A percentile compares a stretch with the other conserved stretches of the same genome.
Conservation (phyloP, 2,888 invertebrate species). For the Eucera pruinosa region DNA sequence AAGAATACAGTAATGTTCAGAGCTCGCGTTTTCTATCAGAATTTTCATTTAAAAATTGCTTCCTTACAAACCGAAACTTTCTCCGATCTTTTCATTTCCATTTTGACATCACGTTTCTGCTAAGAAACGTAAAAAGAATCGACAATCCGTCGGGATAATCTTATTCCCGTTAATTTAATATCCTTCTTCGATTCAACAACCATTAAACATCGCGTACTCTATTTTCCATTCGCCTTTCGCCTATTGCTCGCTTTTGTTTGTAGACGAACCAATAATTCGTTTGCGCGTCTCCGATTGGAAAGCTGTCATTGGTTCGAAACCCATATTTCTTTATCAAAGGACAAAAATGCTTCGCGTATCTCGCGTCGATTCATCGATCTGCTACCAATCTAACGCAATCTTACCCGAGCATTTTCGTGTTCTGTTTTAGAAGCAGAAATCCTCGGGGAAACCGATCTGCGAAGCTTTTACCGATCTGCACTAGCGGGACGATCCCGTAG, state of each 20-base stretch:
- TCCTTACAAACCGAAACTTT: too few species aligned
- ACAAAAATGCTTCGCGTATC: constrained; percentile 23
- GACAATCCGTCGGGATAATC: too few species aligned
- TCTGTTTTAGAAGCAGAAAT: constrained; percentile 83
- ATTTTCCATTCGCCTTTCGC: not conserved
- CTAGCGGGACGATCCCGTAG: constrained; percentile 71
- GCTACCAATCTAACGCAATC: constrained; percentile 50
- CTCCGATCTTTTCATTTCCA: too few species aligned
- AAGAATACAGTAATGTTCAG: too few species aligned
- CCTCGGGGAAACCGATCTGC: constrained; percentile 81
- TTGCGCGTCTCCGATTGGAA: not conserved
- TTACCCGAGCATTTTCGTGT: constrained; percentile 69
- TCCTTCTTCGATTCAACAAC: not conserved
- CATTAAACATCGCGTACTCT: not conserved
- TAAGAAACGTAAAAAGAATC: too few species aligned
- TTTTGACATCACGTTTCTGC: too few species aligned
- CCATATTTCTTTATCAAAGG: not conserved
- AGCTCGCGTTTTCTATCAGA: too few species aligned
- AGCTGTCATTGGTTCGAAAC: not conserved
- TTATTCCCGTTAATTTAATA: too few species aligned
- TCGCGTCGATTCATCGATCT: constrained; percentile 37
- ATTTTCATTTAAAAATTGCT: too few species aligned
- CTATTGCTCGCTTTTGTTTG: not conserved
- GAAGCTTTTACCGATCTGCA: constrained; percentile 83
- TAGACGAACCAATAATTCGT: not conserved